Evolutionary conservation across 53 echinoderm and acorn worm genomes (phyloP).

Genomic region (Glandiceps talaboti): DNA sequence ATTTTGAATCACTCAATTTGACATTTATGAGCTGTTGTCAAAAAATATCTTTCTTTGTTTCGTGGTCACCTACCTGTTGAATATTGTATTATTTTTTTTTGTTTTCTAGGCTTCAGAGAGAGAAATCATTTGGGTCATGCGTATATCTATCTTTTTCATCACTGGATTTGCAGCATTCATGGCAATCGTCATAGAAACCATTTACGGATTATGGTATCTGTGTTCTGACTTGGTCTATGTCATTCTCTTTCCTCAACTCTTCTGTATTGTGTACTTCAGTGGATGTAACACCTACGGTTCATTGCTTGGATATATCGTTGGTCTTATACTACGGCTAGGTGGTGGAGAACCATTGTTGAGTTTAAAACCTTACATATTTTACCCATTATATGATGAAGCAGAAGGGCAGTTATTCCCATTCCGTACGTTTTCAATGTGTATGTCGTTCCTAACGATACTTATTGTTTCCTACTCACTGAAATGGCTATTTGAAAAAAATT

Average conservation of each 20-base stretch:
- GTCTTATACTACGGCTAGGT: conserved; percentile 40
- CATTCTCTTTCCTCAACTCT: conserved; percentile 89
- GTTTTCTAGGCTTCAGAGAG: conserved; percentile 65
- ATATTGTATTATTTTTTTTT: neutral
- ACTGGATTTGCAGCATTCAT: conserved; percentile 59
- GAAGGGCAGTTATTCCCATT: conserved; percentile 68
- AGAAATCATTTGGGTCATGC: conserved; percentile 87
- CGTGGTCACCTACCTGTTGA: too few species aligned
- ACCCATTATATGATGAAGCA: conserved; percentile 41
- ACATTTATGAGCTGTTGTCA: too few species aligned
- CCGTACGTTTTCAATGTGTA: conserved; percentile 42
- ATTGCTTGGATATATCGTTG: conserved; percentile 28
- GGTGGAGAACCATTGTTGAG: conserved; percentile 39
- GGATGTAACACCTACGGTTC: conserved; percentile 77
- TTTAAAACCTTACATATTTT: conserved; percentile 44
- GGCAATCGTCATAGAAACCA: conserved; percentile 78
- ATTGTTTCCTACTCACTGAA: conserved; percentile 23
- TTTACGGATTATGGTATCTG: conserved; percentile 94
- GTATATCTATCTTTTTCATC: conserved; percentile 55
- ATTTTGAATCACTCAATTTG: too few species aligned
- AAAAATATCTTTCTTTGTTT: too few species aligned
- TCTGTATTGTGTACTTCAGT: conserved; percentile 90
- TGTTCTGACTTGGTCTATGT: conserved; percentile 99
- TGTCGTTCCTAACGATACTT: conserved; percentile 28
- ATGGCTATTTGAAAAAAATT: conserved; percentile 17